Evolutionary conservation across 2,888 invertebrate species (phyloP), one percentile per base, ranked within the genome.

Genomic region (Polyommatus icarus): DNA sequence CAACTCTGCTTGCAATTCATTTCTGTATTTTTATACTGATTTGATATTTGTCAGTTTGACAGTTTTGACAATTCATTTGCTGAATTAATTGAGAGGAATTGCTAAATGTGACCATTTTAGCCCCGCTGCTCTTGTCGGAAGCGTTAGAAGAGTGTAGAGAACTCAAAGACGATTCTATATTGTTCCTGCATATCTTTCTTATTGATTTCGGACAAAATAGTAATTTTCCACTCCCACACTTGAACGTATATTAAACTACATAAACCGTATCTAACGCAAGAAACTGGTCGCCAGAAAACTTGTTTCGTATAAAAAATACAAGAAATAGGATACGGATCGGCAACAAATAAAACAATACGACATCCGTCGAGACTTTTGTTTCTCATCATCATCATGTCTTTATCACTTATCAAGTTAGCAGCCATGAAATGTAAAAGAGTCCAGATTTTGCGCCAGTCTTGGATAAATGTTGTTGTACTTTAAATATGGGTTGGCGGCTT

Each of bases 261-360:
- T 57, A 59, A 59, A 61, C 72, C 77, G 77, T 77, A 73, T 77
- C 77, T 77, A 77, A 77, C 77, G 73, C 57, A 59, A 77, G 77
- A 73, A 24, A 73, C 77, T 73, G 77, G 77, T 77, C 77, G 77
- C 77, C 73, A 73, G 59, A 77, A 29, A 77, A 77, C 77, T 77
- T 46, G 77, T 77, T 77, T 77, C 77, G 32, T 29, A 73, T 77
- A 72, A 72, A 77, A 77, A 77, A 77, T 73, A 73, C 73, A 77
- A 77, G 24, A 77, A 77, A 77, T 73, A 73, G 61, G 73, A 77
- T 77, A 77, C 73, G 73, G 77, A 73, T 77, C 73, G 46, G 57
- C 73, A 73, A 40, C 20, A 73, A 77, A 77, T 73, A 77, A 77
- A 77, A 73, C 77, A 77, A 46, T 72, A 24, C 77, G 15, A 72